Percentiles rank a stretch among this genome's conserved stretches.
These are phyloP conservation scores for Schizopygopsis pylzovi DNA, from an alignment of 2,797 vertebrate genomes.

Conservation along the genomic window DNA sequence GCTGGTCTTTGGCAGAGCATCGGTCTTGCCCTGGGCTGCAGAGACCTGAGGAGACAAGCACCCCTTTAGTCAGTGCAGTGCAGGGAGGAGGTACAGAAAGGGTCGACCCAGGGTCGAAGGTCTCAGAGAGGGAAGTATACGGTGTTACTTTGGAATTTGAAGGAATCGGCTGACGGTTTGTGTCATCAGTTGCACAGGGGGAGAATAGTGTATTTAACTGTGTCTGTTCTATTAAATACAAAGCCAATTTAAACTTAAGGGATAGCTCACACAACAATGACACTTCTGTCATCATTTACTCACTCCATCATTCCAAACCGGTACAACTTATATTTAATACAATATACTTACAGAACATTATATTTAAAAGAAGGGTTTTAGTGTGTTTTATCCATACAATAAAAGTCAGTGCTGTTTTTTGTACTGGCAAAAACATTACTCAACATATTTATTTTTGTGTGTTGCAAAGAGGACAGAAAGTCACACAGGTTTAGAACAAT, in stretches of 20 bases:
- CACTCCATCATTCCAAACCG: neutral
- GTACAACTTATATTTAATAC: too few relatives aligned
- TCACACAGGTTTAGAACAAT: neutral
- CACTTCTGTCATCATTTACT: neutral
- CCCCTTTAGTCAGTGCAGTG: conserved; percentile 71
- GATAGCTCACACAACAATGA: neutral
- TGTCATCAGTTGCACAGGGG: neutral
- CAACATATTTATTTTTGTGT: neutral
- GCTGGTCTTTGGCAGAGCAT: conserved; percentile 66
- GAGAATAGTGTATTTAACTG: neutral
- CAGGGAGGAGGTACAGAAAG: conserved; percentile 44
- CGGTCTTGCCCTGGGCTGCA: conserved; percentile 77
- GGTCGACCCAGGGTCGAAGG: conserved; percentile 17
- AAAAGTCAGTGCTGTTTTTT: neutral
- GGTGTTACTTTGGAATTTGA: neutral
- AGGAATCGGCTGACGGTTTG: neutral
- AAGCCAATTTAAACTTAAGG: neutral
- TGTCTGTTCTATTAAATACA: neutral
- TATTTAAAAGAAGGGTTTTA: neutral
- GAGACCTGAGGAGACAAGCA: conserved; percentile 79
- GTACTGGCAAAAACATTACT: neutral
- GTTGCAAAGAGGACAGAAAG: neutral
- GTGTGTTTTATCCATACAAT: neutral
- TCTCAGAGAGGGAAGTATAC: neutral
- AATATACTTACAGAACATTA: neutral